Conservation (phyloP, 2,888 invertebrate species). For the Idaea dimidiata region DNA sequence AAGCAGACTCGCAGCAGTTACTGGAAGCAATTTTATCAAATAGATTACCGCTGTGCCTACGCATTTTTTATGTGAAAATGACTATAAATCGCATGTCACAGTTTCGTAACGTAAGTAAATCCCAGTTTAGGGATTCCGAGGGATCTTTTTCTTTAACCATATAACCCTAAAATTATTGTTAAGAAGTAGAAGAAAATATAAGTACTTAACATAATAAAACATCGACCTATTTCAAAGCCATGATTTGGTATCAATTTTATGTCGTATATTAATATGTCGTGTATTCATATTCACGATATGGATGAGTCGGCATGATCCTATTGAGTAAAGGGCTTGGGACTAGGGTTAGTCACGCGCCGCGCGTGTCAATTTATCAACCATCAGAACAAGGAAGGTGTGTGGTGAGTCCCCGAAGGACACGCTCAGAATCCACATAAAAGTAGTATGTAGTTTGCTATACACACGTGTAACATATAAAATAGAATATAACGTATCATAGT, state of each 20-base stretch:
- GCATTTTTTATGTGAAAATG: not conserved
- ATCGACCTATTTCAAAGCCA: slow-evolving; percentile 11
- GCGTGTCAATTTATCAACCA: slow-evolving; percentile 63
- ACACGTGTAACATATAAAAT: not conserved
- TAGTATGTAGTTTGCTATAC: not conserved
- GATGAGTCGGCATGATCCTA: slow-evolving; percentile 46
- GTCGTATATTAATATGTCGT: slow-evolving; percentile 40
- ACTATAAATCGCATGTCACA: no score
- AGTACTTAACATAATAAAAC: slow-evolving; percentile 6
- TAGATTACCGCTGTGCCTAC: no score
- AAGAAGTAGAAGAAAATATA: not conserved
- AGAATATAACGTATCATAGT: not conserved
- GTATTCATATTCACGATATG: slow-evolving; percentile 36
- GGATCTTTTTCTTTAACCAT: no score
- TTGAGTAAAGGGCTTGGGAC: slow-evolving; percentile 29
- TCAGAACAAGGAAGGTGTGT: slow-evolving; percentile 26
- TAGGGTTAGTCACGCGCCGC: slow-evolving; percentile 54
- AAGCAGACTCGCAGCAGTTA: no score
- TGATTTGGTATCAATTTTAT: slow-evolving; percentile 25
- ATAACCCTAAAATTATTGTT: no score
- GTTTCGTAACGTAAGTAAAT: no score
- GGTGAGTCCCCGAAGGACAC: slow-evolving; percentile 37
- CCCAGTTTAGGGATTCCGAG: no score
- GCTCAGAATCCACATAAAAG: slow-evolving; percentile 37
- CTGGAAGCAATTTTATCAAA: no score